Conservation (phyloP, 2,113 vertebrate species). For the Rhynchomys soricoides region DNA sequence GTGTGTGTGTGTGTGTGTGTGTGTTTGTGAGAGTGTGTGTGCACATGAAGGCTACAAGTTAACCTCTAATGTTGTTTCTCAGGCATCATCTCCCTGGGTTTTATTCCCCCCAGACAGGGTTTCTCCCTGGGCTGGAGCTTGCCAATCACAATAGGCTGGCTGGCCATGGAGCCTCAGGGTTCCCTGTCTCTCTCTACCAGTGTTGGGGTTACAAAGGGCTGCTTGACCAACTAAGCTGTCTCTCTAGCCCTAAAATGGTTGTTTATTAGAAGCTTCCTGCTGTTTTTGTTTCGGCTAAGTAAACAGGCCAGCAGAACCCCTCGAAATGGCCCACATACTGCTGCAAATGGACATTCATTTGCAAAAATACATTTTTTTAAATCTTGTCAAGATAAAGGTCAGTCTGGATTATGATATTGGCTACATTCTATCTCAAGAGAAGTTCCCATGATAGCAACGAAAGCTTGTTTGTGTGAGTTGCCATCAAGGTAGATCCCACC, state of each 20-base stretch:
- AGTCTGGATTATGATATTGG: background rate
- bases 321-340: background rate
- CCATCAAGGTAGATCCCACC: background rate
- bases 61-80: background rate
- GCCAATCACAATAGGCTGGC: background rate
- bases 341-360: constrained; percentile 9
- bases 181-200: background rate
- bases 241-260: background rate
- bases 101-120: too few relatives aligned
- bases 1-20: background rate
- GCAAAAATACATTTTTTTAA: background rate
- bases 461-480: constrained; percentile 15
- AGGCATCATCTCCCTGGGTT: background rate
- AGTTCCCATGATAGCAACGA: background rate
- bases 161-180: background rate
- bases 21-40: background rate
- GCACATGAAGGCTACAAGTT: background rate
- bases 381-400: constrained; percentile 47
- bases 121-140: background rate
- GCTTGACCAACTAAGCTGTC: background rate
- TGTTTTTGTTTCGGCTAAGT: background rate
- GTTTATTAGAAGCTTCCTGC: background rate
- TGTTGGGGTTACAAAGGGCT: background rate
- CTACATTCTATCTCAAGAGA: background rate
- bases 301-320: background rate